A percentile compares a stretch with the other conserved stretches of the same genome.
These are phyloP conservation scores for Athripsodes cinereus DNA, from an alignment of 2,888 invertebrate species.

Conservation along the genomic window DNA sequence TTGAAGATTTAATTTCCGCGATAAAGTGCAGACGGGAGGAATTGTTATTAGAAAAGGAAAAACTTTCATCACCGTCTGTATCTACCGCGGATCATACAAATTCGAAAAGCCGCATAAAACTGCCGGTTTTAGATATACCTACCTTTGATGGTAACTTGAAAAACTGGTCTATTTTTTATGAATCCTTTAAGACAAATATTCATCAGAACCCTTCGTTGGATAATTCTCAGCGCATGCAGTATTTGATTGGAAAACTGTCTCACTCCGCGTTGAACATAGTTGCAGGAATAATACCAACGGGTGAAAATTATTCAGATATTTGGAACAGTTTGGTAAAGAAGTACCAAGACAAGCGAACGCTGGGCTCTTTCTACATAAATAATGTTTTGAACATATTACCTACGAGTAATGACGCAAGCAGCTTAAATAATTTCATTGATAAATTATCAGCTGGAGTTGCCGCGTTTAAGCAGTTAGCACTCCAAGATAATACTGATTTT, in stretches of 20 bases:
- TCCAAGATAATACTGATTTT: not conserved
- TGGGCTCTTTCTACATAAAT: not conserved
- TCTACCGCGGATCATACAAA: not conserved
- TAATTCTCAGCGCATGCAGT: slow-evolving; percentile 5
- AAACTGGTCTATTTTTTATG: slow-evolving; percentile 1
- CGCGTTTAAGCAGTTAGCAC: not conserved
- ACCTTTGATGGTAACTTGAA: not conserved
- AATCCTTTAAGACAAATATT: slow-evolving; percentile 4
- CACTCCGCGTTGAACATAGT: not conserved
- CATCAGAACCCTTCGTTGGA: not conserved
- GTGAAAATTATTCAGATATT: not conserved
- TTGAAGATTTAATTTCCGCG: not conserved
- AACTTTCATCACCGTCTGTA: not conserved
- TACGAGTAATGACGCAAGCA: not conserved
- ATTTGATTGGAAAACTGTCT: not conserved
- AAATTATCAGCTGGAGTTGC: not conserved
- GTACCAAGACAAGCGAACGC: not conserved
- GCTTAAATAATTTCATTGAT: not conserved
- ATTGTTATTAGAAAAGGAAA: not conserved
- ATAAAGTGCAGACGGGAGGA: not conserved
- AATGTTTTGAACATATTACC: not conserved
- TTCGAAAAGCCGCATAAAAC: not conserved
- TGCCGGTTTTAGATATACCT: not conserved
- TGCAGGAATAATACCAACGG: not conserved
- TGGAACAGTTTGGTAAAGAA: slow-evolving; percentile 1